Conservation (phyloP, 2,113 vertebrate species). For the Parus major region DNA sequence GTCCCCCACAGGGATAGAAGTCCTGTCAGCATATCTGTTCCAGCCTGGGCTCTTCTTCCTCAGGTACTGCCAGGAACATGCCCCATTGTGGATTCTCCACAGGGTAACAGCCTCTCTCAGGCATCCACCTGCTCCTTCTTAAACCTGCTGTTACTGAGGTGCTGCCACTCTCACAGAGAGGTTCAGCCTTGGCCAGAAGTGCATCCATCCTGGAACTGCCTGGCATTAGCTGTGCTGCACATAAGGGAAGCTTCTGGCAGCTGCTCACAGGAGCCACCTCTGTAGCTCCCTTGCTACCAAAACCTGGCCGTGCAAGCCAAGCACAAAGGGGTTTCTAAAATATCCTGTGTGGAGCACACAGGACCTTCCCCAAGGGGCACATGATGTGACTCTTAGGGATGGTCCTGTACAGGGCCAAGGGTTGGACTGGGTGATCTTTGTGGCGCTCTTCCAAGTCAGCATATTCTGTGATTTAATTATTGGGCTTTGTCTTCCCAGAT, state of each 20-base stretch:
- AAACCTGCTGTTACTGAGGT: background rate
- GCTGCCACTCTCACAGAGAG: background rate
- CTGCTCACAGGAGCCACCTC: background rate
- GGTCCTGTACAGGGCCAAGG: background rate
- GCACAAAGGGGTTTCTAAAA: background rate
- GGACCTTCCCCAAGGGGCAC: background rate
- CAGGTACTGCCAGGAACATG: background rate
- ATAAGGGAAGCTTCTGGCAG: background rate
- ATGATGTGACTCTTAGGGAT: background rate
- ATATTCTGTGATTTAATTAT: background rate
- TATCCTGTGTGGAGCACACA: background rate
- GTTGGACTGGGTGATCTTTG: background rate
- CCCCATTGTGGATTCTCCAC: background rate
- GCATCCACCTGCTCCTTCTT: background rate
- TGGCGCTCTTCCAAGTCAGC: background rate
- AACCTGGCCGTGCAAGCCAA: background rate
- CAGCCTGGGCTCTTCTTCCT: background rate
- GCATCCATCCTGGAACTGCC: background rate
- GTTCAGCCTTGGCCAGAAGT: background rate
- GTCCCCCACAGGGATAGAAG: background rate
- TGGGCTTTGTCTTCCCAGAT: background rate
- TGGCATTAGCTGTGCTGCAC: background rate
- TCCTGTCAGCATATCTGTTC: background rate
- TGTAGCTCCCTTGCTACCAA: background rate
- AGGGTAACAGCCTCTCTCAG: background rate